These are phyloP conservation scores for Actinopyga echinites DNA, from an alignment of 53 echinoderm and acorn worm species.

Conservation along the genomic window DNA sequence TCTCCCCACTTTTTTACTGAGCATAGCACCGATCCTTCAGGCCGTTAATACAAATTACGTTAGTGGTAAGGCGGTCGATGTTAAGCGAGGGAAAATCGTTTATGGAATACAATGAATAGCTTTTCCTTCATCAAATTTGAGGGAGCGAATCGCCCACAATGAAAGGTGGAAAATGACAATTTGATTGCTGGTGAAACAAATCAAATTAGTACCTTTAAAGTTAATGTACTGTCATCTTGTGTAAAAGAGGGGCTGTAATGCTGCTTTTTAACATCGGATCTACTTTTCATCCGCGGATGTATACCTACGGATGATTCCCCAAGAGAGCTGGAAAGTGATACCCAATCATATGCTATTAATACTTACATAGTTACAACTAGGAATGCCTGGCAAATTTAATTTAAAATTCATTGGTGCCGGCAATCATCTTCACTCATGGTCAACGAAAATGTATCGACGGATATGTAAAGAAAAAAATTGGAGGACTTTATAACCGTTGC, in stretches of 20 bases:
- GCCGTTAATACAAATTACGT: slow-evolving; percentile 40
- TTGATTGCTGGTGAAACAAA: slow-evolving; percentile 39
- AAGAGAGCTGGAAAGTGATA: no score
- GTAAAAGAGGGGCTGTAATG: slow-evolving; percentile 4
- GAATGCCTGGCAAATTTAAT: no score
- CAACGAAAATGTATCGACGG: no score
- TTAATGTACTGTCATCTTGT: slow-evolving; percentile 2
- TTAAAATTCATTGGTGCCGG: no score
- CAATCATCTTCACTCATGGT: background rate
- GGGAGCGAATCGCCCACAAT: slow-evolving; percentile 28
- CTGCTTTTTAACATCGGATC: background rate
- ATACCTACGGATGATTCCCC: background rate
- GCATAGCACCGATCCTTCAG: slow-evolving; percentile 9
- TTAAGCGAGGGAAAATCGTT: slow-evolving; percentile 38
- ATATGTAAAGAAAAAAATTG: no score
- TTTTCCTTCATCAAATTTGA: slow-evolving; percentile 38
- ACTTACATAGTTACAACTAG: no score
- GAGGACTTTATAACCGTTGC: no score
- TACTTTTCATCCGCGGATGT: slow-evolving; percentile 11
- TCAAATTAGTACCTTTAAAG: slow-evolving; percentile 19
- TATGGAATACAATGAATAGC: slow-evolving; percentile 23
- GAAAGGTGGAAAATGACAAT: slow-evolving; percentile 27
- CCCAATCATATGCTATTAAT: no score
- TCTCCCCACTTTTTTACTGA: no score
- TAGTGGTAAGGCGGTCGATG: slow-evolving; percentile 30